phyloP scores from a whole-genome alignment of 2,888 invertebrate genomes.

The Pheosia tremula region DNA sequence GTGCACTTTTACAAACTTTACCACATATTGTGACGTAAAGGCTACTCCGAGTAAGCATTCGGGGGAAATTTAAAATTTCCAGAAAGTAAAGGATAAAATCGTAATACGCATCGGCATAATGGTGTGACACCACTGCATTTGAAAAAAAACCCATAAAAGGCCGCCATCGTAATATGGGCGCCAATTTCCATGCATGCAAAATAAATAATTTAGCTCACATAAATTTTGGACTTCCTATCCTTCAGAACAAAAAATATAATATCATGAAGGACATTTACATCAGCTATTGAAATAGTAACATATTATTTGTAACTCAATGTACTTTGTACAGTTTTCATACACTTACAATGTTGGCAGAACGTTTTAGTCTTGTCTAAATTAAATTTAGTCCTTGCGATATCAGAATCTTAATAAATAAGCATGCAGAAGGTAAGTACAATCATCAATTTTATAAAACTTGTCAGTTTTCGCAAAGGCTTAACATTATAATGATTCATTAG shows the following conservation, averaged over 20 bases:
- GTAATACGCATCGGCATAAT: conserved; percentile 40
- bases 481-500: neutral
- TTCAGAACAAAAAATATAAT: neutral
- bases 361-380: neutral
- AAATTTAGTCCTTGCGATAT: neutral
- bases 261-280: neutral
- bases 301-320: neutral
- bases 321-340: neutral
- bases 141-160: conserved; percentile 8
- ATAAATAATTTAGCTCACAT: neutral
- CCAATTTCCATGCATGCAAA: neutral
- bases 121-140: conserved; percentile 17
- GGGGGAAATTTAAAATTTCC: conserved; percentile 77
- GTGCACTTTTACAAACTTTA: conserved; percentile 79
- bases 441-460: neutral
- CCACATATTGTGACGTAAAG: conserved; percentile 67
- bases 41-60: conserved; percentile 57
- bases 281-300: neutral
- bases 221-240: neutral
- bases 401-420: neutral
- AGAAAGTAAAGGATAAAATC: conserved; percentile 31
- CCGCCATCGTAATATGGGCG: neutral
- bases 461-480: neutral
- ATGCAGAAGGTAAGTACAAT: neutral
- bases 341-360: neutral